Base-by-base conservation (phyloP, 1,140 invertebrate genomes). In the Battus philenor region DNA sequence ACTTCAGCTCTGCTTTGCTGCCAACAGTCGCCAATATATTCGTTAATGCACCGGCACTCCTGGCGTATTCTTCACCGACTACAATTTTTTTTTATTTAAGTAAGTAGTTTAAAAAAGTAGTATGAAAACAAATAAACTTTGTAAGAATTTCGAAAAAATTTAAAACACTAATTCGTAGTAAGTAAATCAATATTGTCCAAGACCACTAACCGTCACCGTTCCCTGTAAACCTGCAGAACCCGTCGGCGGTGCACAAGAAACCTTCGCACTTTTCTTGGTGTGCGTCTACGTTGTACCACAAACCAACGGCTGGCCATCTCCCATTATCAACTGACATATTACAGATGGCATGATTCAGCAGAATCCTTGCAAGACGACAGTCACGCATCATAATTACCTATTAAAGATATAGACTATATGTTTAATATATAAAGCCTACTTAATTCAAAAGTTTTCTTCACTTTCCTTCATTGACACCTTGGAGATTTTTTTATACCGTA, bases 381-480 rank as follows among this genome's bases (percentile, higher is more conserved):
- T 91, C 82, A 6, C 89, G 86, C 90, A 92, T 93, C 45, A 90
- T 84, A 11, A 93, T 59, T 3, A 92, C 88, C 90, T 91, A n/a
- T n/a, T n/a, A n/a, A n/a, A n/a, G n/a, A n/a, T n/a, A n/a, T n/a
- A n/a, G n/a, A n/a, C n/a, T n/a, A n/a, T n/a, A n/a, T n/a, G n/a
- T n/a, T n/a, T n/a, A n/a, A n/a, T n/a, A n/a, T n/a, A n/a, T n/a
- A n/a, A n/a, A n/a, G n/a, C n/a, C n/a, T n/a, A n/a, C n/a, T n/a
- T n/a, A n/a, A n/a, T n/a, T n/a, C n/a, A n/a, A n/a, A n/a, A n/a
- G n/a, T n/a, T n/a, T n/a, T n/a, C n/a, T n/a, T n/a, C n/a, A n/a
- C n/a, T n/a, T n/a, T n/a, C n/a, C n/a, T n/a, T n/a, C n/a, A n/a
- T n/a, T n/a, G n/a, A n/a, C n/a, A n/a, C n/a, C n/a, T n/a, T n/a